Conservation (phyloP, 2,888 invertebrate genomes). For the Oxytorus armatus region DNA sequence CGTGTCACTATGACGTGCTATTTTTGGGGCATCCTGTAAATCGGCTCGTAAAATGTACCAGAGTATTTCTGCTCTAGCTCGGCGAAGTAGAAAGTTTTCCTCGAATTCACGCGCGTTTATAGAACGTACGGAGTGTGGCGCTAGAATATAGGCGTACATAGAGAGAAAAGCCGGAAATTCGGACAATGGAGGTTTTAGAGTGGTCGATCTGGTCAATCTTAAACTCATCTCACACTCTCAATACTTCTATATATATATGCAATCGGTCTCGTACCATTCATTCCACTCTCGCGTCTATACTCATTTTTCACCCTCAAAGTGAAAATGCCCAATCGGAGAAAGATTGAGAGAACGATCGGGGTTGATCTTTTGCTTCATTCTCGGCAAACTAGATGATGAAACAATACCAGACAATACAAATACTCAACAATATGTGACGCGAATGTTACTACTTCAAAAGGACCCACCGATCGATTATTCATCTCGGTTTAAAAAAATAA, state of each 20-base stretch:
- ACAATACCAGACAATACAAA: not conserved
- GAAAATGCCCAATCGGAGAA: conserved; percentile 22
- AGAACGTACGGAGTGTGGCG: not conserved
- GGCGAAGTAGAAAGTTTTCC: not conserved
- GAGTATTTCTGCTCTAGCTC: not conserved
- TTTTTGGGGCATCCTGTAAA: too few species aligned
- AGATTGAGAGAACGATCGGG: conserved; percentile 9
- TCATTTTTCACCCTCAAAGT: not conserved
- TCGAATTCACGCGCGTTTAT: not conserved
- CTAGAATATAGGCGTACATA: not conserved
- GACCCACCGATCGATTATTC: conserved; percentile 51
- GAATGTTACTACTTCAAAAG: conserved; percentile 11
- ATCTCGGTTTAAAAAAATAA: conserved; percentile 39
- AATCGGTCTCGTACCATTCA: conserved; percentile 17
- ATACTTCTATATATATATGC: conserved; percentile 5
- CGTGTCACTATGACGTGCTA: too few species aligned
- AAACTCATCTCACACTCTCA: conserved; percentile 23
- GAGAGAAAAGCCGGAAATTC: conserved; percentile 49
- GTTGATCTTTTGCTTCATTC: conserved; percentile 55
- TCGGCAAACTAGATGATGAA: conserved; percentile 7
- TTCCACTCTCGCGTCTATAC: conserved; percentile 22
- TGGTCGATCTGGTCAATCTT: conserved; percentile 47
- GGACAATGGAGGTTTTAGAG: conserved; percentile 43
- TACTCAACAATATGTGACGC: conserved; percentile 7
- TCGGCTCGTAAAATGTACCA: not conserved